A percentile compares a stretch with the other conserved stretches of the same genome.
Evolutionary conservation across 1,140 invertebrate species (phyloP).

Genomic region (Zeugodacus cucurbitae): DNA sequence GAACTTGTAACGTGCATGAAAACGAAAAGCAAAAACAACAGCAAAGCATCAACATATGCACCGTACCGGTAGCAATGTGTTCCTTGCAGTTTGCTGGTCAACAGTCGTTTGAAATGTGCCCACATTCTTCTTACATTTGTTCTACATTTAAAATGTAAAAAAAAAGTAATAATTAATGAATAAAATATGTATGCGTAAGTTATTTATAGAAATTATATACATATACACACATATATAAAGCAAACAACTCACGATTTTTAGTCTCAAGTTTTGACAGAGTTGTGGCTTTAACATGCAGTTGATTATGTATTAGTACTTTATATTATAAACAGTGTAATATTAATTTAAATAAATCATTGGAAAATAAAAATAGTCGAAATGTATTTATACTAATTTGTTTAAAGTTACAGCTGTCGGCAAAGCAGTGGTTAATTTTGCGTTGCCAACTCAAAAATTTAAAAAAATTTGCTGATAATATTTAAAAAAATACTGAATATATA

Average conservation of each 20-base stretch:
- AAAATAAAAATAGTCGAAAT: neutral
- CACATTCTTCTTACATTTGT: neutral
- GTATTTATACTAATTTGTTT: neutral
- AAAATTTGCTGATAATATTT: too few relatives aligned
- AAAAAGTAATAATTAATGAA: neutral
- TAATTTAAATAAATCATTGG: neutral
- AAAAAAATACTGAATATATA: too few relatives aligned
- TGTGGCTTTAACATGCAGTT: neutral
- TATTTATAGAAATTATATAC: neutral
- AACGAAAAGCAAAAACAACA: neutral
- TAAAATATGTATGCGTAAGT: constrained; percentile 18
- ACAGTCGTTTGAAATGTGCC: neutral
- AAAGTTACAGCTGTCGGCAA: too few relatives aligned
- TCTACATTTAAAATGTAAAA: constrained; percentile 11
- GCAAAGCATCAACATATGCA: too few relatives aligned
- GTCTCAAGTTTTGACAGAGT: neutral
- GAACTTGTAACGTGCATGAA: constrained; percentile 16
- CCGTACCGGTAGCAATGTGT: neutral
- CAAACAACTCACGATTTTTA: neutral
- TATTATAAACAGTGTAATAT: constrained; percentile 15
- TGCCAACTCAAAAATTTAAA: too few relatives aligned
- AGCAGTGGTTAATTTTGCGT: too few relatives aligned
- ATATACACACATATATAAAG: too few relatives aligned
- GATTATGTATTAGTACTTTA: neutral
- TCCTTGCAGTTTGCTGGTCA: neutral